These are phyloP conservation scores for Catharus ustulatus DNA, from an alignment of 2,797 vertebrate genomes.

Conservation along the genomic window DNA sequence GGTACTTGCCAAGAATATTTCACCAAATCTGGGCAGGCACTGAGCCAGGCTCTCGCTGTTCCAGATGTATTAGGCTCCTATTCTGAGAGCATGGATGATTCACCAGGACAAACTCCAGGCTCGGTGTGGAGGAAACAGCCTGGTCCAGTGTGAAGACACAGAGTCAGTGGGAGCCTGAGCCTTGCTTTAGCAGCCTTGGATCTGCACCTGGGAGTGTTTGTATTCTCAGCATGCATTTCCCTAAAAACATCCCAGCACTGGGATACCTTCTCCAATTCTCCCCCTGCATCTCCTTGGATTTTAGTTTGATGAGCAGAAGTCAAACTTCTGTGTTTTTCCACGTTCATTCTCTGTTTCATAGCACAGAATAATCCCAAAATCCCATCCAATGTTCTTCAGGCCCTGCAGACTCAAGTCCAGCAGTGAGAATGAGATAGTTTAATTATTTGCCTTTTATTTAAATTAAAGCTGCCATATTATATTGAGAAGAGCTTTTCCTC, in stretches of 20 bases:
- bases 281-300: neutral
- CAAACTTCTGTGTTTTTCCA: neutral
- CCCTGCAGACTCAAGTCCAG: neutral
- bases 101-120: neutral
- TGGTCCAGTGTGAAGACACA: rapidly evolving
- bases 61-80: constrained; percentile 14
- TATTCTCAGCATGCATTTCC: neutral
- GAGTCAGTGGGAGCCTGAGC: neutral
- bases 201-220: neutral
- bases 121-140: neutral
- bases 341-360: neutral
- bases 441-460: neutral
- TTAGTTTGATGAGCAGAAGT: neutral
- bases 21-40: constrained; percentile 30
- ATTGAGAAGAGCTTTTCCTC: neutral
- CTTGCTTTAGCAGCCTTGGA: neutral
- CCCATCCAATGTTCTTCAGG: neutral
- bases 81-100: neutral
- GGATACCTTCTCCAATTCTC: neutral
- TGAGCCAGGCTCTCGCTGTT: constrained; percentile 2
- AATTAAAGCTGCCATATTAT: neutral
- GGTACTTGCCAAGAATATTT: constrained; percentile 50
- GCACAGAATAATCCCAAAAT: neutral
- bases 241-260: too few species aligned
- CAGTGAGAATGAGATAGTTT: neutral